These are phyloP conservation scores for Dissostichus mawsoni DNA, from an alignment of 2,113 vertebrate genomes.

Conservation along the genomic window DNA sequence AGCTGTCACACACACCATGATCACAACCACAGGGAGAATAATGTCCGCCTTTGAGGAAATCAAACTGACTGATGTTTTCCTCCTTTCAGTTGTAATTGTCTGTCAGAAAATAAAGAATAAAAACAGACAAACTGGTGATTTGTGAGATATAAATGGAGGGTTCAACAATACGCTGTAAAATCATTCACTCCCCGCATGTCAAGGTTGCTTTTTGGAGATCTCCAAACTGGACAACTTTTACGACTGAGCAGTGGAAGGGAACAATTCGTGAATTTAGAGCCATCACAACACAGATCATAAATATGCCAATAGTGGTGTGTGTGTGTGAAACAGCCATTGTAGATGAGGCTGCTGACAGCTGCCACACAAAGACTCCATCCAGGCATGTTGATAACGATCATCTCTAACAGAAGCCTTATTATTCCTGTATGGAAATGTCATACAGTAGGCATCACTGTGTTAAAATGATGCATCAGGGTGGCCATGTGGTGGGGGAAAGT, in stretches of 20 bases:
- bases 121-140: constrained; percentile 21
- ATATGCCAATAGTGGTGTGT: constrained; percentile 38
- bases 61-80: constrained; percentile 32
- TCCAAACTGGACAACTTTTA: constrained; percentile 39
- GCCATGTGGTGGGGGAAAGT: constrained; percentile 5
- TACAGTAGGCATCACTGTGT: constrained; percentile 16
- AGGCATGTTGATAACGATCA: constrained; percentile 10
- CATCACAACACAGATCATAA: constrained; percentile 45
- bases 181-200: not conserved
- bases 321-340: constrained; percentile 23
- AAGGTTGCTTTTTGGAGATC: constrained; percentile 30
- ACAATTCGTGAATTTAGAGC: constrained; percentile 52
- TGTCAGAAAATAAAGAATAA: not conserved
- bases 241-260: constrained; percentile 30
- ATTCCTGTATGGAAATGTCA: constrained; percentile 18
- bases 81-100: constrained; percentile 12
- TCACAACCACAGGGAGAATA: constrained; percentile 29
- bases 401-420: constrained; percentile 33
- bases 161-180: constrained; percentile 50
- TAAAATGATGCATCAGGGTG: constrained; percentile 10
- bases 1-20: constrained; percentile 38
- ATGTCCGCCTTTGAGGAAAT: constrained; percentile 29
- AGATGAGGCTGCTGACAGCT: constrained; percentile 41
- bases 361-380: constrained; percentile 41
- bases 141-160: constrained; percentile 32